phyloP scores from a whole-genome alignment of 30 jellyfish, hydroid and myxozoan genomes.

The Pseudorhiza aurosa region DNA sequence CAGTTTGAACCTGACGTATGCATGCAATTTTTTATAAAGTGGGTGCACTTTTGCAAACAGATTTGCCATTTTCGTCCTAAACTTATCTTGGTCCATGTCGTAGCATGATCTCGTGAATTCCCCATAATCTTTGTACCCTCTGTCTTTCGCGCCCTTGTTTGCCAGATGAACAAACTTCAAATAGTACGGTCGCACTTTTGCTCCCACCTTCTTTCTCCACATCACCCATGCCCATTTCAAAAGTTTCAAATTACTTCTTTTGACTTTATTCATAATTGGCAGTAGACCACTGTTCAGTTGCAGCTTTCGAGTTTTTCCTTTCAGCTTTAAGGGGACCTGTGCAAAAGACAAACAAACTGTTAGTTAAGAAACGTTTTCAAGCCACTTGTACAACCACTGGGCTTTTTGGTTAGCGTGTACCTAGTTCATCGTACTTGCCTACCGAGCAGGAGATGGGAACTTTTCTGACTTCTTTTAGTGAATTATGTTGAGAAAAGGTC shows the following conservation, averaged over 20 bases:
- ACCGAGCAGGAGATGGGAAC: no score
- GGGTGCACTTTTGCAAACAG: conserved; percentile 51
- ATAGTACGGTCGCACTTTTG: conserved; percentile 63
- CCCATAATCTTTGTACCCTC: conserved; percentile 92
- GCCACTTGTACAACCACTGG: neutral
- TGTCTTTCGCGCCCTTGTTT: conserved; percentile 87
- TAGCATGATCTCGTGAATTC: conserved; percentile 70
- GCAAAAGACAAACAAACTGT: neutral
- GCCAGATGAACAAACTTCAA: conserved; percentile 67
- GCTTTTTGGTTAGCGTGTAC: neutral
- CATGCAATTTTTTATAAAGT: conserved; percentile 82
- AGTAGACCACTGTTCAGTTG: conserved; percentile 75
- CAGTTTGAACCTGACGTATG: conserved; percentile 74
- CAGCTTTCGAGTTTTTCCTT: conserved; percentile 43
- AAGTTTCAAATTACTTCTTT: conserved; percentile 26
- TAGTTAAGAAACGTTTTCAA: no score
- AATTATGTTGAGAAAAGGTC: no score
- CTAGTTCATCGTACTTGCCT: no score
- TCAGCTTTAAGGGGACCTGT: conserved; percentile 53
- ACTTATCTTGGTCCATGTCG: conserved; percentile 72
- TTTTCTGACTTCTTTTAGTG: no score
- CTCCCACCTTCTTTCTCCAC: conserved; percentile 90
- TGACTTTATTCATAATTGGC: conserved; percentile 72
- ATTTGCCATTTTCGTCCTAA: conserved; percentile 56
- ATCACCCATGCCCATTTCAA: conserved; percentile 82